Evolutionary conservation across 2,113 vertebrate genomes (phyloP).

Genomic region (Cephalopterus ornatus): DNA sequence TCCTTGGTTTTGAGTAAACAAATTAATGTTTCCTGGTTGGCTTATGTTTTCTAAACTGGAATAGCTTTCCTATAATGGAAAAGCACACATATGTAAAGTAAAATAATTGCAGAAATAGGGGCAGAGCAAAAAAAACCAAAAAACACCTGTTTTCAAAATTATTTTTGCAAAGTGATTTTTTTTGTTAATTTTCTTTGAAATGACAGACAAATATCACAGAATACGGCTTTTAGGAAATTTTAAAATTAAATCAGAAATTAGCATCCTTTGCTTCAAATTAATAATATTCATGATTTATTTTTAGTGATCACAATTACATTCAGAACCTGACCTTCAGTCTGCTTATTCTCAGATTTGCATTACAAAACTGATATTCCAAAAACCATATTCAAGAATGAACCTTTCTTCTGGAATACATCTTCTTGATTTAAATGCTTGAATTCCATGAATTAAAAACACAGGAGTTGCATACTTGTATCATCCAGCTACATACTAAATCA

Average conservation of each 20-base stretch:
- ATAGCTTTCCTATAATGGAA: neutral
- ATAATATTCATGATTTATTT: neutral
- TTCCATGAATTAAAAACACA: neutral
- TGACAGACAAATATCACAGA: neutral
- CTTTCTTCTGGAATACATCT: neutral
- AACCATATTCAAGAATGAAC: neutral
- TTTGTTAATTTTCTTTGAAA: neutral
- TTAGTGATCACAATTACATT: neutral
- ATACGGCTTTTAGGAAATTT: neutral
- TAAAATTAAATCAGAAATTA: neutral
- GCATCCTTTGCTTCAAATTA: neutral
- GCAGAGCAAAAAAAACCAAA: neutral
- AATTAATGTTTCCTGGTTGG: neutral
- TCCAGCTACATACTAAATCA: neutral
- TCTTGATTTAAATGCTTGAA: neutral
- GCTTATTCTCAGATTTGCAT: neutral
- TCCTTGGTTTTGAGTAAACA: neutral
- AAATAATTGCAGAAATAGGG: neutral
- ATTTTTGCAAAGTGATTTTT: neutral
- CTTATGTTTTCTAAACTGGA: neutral
- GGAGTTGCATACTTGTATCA: neutral
- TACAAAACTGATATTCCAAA: neutral
- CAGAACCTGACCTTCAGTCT: constrained; percentile 16
- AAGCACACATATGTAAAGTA: neutral
- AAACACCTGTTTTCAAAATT: neutral